Base-by-base conservation (phyloP, 2,113 vertebrate genomes). In the Hemibagrus wyckioides region DNA sequence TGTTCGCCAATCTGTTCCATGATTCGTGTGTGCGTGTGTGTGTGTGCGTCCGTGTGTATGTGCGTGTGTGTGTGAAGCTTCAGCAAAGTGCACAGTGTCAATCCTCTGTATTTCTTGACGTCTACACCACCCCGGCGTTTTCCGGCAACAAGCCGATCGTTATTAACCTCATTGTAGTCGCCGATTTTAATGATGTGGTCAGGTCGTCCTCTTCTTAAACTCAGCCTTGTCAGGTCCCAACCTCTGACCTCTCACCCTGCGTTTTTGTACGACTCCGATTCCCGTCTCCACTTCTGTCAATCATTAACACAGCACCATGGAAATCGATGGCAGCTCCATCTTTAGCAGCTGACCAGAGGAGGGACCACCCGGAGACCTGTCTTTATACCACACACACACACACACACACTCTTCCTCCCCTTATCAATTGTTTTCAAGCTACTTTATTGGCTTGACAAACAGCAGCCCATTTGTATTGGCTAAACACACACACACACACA, bases 241-340 rank as follows among this genome's bases (percentile, higher is more conserved):
- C 81, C 48, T 13, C 52, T 57, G 54, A 71, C 69, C 44, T 17
- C 39, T 36, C 23, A 73, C 83, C 59, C 83, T 57, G 61, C 65
- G 33, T 30, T 75, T 54, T 88, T 84, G 80, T 80, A 67, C 56
- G 33, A 41, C 71, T 85, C 21, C n/a, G 56, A 76, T 82, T 83
- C 57, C 61, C 54, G 11, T 85, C 73, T 77, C 67, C 50, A 50
- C 36, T 65, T 82, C 65, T 73, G 87, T 80, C 75, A 86, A 87
- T 91, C 90, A 89, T 84, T 89, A 89, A 89, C 80, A 44, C 65
- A 88, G 83, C 77, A 19, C 76, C 86, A 87, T 84, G 87, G 88
- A 71, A 87, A 85, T 77, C 33, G 44, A 48, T 8, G 19, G 28
- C 59, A 59, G 48, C 59, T 48, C 57, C 69, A 52, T 61, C 80